These are phyloP conservation scores for Promerops cafer DNA, from an alignment of 2,113 vertebrate genomes.

Conservation along the genomic window DNA sequence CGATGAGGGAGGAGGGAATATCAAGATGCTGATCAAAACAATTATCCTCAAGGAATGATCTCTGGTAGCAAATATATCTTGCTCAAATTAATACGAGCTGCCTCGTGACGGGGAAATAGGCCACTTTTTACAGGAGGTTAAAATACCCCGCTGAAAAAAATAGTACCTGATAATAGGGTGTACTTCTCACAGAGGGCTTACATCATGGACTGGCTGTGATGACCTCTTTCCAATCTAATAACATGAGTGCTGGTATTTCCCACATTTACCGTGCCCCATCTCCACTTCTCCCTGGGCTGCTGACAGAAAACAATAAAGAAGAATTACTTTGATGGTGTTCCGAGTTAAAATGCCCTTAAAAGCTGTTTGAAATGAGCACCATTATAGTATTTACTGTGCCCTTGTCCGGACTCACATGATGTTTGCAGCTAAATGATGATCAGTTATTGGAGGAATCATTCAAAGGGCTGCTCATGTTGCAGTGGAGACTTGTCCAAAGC, in stretches of 20 bases:
- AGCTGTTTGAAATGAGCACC: constrained; percentile 1
- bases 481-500: neutral
- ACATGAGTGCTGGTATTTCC: neutral
- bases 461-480: neutral
- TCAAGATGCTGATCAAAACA: constrained; percentile 33
- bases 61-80: constrained; percentile 19
- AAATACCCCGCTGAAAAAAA: neutral
- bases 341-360: constrained; percentile 27
- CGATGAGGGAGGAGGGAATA: constrained; percentile 14
- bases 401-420: neutral
- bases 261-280: neutral
- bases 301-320: constrained; percentile 53
- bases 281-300: neutral
- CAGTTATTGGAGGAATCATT: neutral
- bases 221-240: neutral
- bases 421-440: neutral
- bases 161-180: neutral
- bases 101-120: neutral
- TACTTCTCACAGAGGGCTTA: neutral
- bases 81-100: constrained; percentile 22
- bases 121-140: neutral
- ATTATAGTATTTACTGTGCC: neutral
- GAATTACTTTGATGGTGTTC: constrained; percentile 21
- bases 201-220: neutral
- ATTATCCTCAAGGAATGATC: neutral